Percentiles rank a stretch among this genome's conserved stretches.
These are phyloP conservation scores for Listronotus oregonensis DNA, from an alignment of 1,140 invertebrate species.

Conservation along the genomic window DNA sequence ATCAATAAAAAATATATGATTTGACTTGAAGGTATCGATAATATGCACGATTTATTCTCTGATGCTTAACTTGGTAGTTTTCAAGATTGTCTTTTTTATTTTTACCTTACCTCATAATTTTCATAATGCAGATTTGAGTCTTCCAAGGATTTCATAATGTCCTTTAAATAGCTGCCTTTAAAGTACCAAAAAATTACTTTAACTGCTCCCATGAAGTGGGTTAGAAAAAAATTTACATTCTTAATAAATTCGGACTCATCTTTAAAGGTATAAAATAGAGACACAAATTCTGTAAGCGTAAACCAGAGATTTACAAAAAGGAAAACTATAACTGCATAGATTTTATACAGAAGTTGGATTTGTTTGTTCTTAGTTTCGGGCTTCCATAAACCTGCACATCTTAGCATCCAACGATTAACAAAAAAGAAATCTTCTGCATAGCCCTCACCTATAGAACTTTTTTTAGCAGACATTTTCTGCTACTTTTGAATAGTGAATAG, in stretches of 20 bases:
- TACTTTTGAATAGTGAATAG: too few relatives aligned
- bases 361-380: slow-evolving; percentile 37
- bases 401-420: slow-evolving; percentile 46
- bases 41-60: too few relatives aligned
- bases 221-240: slow-evolving; percentile 48
- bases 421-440: slow-evolving; percentile 47
- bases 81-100: too few relatives aligned
- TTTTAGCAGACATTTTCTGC: too few relatives aligned
- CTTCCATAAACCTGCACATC: slow-evolving; percentile 46
- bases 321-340: slow-evolving; percentile 44
- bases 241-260: slow-evolving; percentile 46
- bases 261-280: slow-evolving; percentile 42
- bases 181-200: slow-evolving; percentile 50
- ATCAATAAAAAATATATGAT: too few relatives aligned
- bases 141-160: slow-evolving; percentile 46
- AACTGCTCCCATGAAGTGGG: slow-evolving; percentile 48
- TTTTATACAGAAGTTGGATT: slow-evolving; percentile 37
- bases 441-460: background rate
- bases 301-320: slow-evolving; percentile 49
- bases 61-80: too few relatives aligned
- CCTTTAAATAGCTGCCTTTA: slow-evolving; percentile 36
- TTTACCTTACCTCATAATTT: slow-evolving; percentile 21
- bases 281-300: slow-evolving; percentile 46
- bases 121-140: slow-evolving; percentile 42
- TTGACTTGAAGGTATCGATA: too few relatives aligned